These are phyloP conservation scores for Carassius carassius DNA, from an alignment of 2,113 vertebrate species.

Conservation along the genomic window DNA sequence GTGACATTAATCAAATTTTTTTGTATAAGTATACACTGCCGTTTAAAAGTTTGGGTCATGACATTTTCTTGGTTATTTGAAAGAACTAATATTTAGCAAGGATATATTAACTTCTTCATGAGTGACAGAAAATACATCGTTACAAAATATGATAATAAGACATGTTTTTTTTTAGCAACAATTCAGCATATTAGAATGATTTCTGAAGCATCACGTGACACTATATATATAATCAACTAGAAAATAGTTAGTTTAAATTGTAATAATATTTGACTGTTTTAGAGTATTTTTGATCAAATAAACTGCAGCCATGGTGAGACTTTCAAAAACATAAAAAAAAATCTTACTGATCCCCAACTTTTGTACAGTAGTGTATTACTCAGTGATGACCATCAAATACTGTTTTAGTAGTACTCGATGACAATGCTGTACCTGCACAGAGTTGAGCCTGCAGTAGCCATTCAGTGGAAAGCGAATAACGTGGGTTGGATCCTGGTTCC, in stretches of 20 bases:
- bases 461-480: conserved; percentile 97
- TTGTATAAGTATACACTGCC: neutral
- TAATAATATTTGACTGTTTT: too few species aligned
- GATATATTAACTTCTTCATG: neutral
- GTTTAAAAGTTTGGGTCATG: neutral
- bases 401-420: neutral
- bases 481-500: conserved; percentile 99
- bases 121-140: neutral
- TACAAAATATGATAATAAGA: neutral
- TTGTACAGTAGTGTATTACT: neutral
- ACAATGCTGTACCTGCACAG: conserved; percentile 84
- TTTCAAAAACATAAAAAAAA: neutral
- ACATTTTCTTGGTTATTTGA: neutral
- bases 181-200: neutral
- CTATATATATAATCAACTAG: neutral
- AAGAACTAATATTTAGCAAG: neutral
- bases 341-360: neutral
- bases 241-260: too few species aligned
- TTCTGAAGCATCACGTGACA: neutral
- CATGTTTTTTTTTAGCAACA: neutral
- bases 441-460: conserved; percentile 96
- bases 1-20: neutral
- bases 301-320: too few species aligned
- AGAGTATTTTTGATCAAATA: too few species aligned
- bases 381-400: neutral